These are phyloP conservation scores for Centropus unirufus DNA, from an alignment of 2,113 vertebrate species.

Conservation along the genomic window DNA sequence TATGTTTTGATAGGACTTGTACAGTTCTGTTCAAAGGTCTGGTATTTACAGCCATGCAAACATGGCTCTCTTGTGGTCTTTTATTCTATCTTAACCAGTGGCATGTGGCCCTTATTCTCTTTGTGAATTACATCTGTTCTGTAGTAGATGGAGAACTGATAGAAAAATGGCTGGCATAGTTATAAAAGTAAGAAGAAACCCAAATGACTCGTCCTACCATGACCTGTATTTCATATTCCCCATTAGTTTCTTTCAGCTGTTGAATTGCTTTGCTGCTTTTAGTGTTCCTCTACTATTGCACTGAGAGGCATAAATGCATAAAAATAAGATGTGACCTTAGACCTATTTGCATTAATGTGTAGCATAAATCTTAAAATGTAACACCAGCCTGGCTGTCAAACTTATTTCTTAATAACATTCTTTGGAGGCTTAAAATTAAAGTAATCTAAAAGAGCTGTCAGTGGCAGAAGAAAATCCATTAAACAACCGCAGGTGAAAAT, in stretches of 20 bases:
- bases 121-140: neutral
- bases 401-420: neutral
- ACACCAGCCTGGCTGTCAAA: neutral
- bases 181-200: neutral
- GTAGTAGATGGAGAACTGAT: neutral
- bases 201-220: neutral
- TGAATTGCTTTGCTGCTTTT: neutral
- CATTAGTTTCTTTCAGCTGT: neutral
- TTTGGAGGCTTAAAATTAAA: conserved; percentile 9
- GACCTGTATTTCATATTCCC: neutral
- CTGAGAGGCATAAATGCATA: neutral
- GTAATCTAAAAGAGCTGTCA: neutral
- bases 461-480: neutral
- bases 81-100: neutral
- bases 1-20: neutral
- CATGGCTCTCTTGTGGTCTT: neutral
- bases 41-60: neutral
- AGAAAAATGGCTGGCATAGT: neutral
- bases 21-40: neutral
- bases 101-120: neutral
- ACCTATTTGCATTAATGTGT: neutral
- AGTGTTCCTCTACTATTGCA: neutral
- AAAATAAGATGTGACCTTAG: neutral
- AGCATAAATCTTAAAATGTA: neutral
- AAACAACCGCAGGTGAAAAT: conserved; percentile 1